Evolutionary conservation across 1,140 invertebrate species (phyloP).

Genomic region (Meloidogyne floridensis): DNA sequence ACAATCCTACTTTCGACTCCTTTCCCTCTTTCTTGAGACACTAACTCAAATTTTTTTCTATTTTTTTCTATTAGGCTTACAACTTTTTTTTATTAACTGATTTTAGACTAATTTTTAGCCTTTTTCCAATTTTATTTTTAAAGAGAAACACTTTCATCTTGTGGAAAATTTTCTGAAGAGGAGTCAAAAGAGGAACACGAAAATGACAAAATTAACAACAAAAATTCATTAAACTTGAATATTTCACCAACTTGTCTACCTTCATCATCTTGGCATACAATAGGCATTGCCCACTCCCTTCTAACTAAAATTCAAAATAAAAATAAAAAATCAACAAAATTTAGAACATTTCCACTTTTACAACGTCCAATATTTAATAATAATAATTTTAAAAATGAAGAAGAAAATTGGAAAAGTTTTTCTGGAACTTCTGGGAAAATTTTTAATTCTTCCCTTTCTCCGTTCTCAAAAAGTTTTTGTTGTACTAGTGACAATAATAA

Average conservation of each 20-base stretch:
- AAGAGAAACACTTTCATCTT: conserved; percentile 1
- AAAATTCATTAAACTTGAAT: background rate
- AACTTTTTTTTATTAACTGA: too few relatives aligned
- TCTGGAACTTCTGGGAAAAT: background rate
- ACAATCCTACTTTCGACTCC: too few relatives aligned
- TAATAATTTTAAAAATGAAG: background rate
- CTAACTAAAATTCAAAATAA: background rate
- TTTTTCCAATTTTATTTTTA: background rate
- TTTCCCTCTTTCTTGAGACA: too few relatives aligned
- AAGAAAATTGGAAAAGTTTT: background rate
- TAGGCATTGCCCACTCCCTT: background rate
- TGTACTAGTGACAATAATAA: background rate
- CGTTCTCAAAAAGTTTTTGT: conserved; percentile 3
- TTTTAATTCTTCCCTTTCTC: background rate
- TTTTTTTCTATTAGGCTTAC: too few relatives aligned
- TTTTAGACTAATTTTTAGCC: too few relatives aligned
- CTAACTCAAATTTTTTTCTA: too few relatives aligned
- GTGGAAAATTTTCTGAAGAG: background rate
- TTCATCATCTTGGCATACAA: conserved; percentile 2
- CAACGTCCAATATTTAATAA: conserved; percentile 4
- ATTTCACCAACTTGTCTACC: background rate
- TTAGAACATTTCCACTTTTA: background rate
- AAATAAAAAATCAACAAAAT: background rate
- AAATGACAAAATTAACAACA: background rate
- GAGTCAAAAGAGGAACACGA: background rate